Percentiles rank a stretch among this genome's conserved stretches.
Evolutionary conservation across 2,888 invertebrate species (phyloP).

Genomic region (Apotomis turbidana): DNA sequence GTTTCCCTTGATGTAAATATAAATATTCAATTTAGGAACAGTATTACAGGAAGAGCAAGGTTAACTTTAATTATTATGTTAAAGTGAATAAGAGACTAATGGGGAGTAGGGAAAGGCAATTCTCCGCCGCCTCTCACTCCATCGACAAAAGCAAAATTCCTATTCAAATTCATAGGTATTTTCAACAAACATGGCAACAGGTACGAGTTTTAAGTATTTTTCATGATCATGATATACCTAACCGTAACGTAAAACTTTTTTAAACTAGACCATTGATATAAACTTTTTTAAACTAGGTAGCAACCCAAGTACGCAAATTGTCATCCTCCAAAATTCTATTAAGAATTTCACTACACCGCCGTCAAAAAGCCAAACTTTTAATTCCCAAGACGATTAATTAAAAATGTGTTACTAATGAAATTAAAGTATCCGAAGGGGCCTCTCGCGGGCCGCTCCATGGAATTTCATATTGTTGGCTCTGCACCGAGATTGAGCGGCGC

Average conservation of each 20-base stretch:
- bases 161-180: no score
- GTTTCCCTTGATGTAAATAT: neutral
- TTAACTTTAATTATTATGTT: no score
- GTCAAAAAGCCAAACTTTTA: slow-evolving; percentile 60
- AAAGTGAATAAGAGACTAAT: no score
- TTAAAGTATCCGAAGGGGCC: slow-evolving; percentile 56
- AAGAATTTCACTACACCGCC: slow-evolving; percentile 54
- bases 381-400: slow-evolving; percentile 64
- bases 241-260: slow-evolving; percentile 16
- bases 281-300: slow-evolving; percentile 13
- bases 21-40: neutral
- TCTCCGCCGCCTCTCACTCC: no score
- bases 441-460: slow-evolving; percentile 48
- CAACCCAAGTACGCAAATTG: slow-evolving; percentile 45
- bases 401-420: slow-evolving; percentile 65
- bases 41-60: no score
- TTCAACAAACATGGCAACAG: no score
- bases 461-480: slow-evolving; percentile 59
- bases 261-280: no score
- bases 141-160: no score
- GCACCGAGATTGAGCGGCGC: slow-evolving; percentile 53
- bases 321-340: slow-evolving; percentile 51
- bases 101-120: no score
- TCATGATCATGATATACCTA: neutral
- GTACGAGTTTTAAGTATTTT: no score